Conservation (phyloP, 2,113 vertebrate genomes). For the Hippolais icterina region DNA sequence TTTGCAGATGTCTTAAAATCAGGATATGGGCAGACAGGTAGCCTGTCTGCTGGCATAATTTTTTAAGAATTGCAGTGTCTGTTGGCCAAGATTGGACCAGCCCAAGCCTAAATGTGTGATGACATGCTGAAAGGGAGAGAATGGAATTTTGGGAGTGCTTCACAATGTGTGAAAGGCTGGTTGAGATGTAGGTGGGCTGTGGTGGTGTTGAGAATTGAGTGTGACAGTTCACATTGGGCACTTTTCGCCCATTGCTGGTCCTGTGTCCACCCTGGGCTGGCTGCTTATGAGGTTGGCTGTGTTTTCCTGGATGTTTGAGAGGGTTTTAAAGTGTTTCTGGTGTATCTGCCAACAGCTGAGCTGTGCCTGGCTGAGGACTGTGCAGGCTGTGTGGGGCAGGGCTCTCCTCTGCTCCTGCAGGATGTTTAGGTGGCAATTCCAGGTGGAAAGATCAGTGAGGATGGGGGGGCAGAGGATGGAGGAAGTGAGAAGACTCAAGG, state of each 20-base stretch:
- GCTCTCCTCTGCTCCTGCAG: neutral
- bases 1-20: neutral
- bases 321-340: neutral
- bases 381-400: neutral
- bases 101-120: neutral
- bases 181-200: neutral
- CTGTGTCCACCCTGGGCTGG: neutral
- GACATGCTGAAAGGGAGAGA: neutral
- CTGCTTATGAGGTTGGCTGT: neutral
- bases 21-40: neutral
- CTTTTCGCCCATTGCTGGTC: neutral
- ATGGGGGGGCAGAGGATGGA: neutral
- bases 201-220: neutral
- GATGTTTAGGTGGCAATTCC: neutral
- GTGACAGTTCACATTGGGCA: neutral
- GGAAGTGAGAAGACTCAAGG: neutral
- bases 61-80: neutral
- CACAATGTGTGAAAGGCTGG: neutral
- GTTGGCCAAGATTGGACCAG: neutral
- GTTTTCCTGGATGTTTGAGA: neutral
- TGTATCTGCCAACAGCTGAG: neutral
- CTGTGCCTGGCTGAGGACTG: neutral
- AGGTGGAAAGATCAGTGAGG: neutral
- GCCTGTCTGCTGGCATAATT: neutral
- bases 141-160: neutral